These are phyloP conservation scores for Dromius quadrimaculatus DNA, from an alignment of 2,888 invertebrate genomes.

Conservation along the genomic window DNA sequence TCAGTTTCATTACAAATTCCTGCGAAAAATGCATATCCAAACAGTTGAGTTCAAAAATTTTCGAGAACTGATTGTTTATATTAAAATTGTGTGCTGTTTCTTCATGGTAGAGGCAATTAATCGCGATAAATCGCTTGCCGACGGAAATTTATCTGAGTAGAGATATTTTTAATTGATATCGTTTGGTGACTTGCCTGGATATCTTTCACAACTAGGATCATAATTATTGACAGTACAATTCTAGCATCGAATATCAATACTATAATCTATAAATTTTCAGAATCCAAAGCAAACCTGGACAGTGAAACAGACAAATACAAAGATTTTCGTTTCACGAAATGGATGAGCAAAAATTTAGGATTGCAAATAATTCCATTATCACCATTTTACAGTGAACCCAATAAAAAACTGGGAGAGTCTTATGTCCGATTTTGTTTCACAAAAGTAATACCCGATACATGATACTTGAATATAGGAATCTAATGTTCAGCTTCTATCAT, in stretches of 20 bases:
- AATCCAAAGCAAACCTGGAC: slow-evolving; percentile 34
- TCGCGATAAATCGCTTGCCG: too few relatives aligned
- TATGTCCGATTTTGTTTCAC: slow-evolving; percentile 64
- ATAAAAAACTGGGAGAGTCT: slow-evolving; percentile 68
- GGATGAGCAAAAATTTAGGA: slow-evolving; percentile 70
- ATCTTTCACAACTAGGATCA: neutral
- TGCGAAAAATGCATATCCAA: too few relatives aligned
- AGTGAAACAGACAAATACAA: slow-evolving; percentile 57
- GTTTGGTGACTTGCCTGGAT: neutral
- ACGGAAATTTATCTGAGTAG: too few relatives aligned
- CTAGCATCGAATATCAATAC: neutral
- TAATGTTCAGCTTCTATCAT: slow-evolving; percentile 59
- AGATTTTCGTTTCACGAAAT: slow-evolving; percentile 71
- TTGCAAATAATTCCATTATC: slow-evolving; percentile 71
- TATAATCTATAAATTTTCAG: slow-evolving; percentile 32
- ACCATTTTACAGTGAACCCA: slow-evolving; percentile 69
- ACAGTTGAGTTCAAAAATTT: too few relatives aligned
- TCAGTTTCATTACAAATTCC: too few relatives aligned
- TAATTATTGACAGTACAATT: neutral
- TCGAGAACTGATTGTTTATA: too few relatives aligned
- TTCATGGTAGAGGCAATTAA: too few relatives aligned
- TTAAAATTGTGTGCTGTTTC: too few relatives aligned
- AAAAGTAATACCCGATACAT: slow-evolving; percentile 39
- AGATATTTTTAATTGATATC: neutral
- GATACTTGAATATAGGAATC: neutral